phyloP scores from a whole-genome alignment of 2,888 invertebrate species.

The Cryptocheilus praepositus region DNA sequence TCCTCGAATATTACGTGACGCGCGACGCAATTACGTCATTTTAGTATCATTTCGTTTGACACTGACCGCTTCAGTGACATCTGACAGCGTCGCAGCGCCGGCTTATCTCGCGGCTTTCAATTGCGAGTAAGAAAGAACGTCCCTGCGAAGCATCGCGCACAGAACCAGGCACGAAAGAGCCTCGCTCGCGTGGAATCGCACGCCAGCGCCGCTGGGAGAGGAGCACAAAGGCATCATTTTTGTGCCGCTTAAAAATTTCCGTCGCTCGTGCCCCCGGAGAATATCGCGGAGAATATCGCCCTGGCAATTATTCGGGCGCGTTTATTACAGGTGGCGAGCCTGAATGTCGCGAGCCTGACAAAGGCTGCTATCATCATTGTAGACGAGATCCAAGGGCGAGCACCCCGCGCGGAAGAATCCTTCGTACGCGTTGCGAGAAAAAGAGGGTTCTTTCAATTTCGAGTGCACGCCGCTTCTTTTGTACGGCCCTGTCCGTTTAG shows the following conservation, averaged over 20 bases:
- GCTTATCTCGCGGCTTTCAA: no score
- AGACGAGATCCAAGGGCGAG: constrained; percentile 28
- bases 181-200: no score
- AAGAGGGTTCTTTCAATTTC: constrained; percentile 37
- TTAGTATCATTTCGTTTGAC: no score
- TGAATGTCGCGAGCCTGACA: constrained; percentile 17
- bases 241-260: no score
- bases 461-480: constrained; percentile 41
- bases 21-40: neutral
- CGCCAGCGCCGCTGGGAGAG: no score
- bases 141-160: no score
- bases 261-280: neutral
- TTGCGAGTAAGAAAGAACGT: no score
- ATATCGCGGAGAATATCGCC: no score
- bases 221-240: no score
- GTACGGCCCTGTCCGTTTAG: constrained; percentile 41
- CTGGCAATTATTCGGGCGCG: constrained; percentile 12
- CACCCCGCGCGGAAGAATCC: neutral
- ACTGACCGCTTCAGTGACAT: no score
- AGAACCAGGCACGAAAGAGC: no score
- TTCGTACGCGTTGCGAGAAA: neutral
- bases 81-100: no score
- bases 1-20: neutral
- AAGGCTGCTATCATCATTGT: constrained; percentile 32
- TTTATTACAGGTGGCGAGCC: constrained; percentile 42